Evolutionary conservation across 2,888 invertebrate genomes (phyloP), one percentile per base, ranked within the genome.

Genomic region (Nephrotoma flavescens): DNA sequence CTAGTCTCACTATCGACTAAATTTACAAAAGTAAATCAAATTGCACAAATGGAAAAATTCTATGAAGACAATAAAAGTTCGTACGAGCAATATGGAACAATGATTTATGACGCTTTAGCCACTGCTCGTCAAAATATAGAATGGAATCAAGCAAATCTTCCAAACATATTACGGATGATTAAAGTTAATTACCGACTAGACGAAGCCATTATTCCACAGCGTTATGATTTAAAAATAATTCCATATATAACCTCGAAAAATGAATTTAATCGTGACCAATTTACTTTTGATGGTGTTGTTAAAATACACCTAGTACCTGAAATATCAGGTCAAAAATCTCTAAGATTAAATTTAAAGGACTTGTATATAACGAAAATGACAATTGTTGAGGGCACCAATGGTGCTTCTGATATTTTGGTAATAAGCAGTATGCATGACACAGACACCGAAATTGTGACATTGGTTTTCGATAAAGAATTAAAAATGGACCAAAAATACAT

Each of bases 331-430:
- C 88, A 91, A 88, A 41, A 6, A 2, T 41, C 83, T 0, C 91
- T 94, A 4, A 91, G 92, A 0, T 89, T 94, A 0, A 94, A 94
- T 87, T 90, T 93, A 0, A 93, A 93, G 87, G 92, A 93, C 0
- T 90, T 92, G 88, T 87, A 88, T n/a, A 89, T 90, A 44, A n/a
- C 15, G 7, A 9, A 4, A 19, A 15, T 31, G 31, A 9, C 19
- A 19, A 44, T 42, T 44, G 19, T 31, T 31, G 15, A 52, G 15
- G 52, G 19, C 0, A n/a, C 2, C 5, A 15, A 15, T 15, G 15
- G 5, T 6, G 2, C n/a, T 0, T 52, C 52, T 52, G 15, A 52
- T 2, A 52, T 52, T 52, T 6, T 15, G 12, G 6, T 52, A 52
- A 52, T 52, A n/a, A 44, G 44, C 31, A 44, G 44, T 7, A 85